Percentiles rank a stretch among this genome's conserved stretches.
Conservation (phyloP, 2,797 vertebrate species). For the Staurois parvus region DNA sequence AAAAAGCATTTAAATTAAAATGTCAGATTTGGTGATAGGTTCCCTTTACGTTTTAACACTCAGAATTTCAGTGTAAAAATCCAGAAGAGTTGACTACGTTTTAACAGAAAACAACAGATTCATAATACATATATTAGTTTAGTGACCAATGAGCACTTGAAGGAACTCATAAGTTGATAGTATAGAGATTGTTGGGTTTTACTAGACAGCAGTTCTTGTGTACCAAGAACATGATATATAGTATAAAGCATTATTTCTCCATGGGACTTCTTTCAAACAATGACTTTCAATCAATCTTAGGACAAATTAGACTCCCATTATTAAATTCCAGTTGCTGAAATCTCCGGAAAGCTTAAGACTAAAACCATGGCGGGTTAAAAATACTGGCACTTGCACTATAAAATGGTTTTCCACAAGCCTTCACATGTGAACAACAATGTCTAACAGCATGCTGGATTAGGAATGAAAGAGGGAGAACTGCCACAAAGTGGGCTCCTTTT, state of each 20-base stretch:
- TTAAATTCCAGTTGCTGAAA: not conserved
- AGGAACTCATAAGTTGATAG: too few species aligned
- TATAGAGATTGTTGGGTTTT: too few species aligned
- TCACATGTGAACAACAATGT: not conserved
- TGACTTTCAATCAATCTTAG: not conserved
- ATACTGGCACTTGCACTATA: slow-evolving; percentile 63
- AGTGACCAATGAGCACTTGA: too few species aligned
- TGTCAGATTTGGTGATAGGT: too few species aligned
- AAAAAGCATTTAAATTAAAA: too few species aligned
- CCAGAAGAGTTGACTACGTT: not conserved
- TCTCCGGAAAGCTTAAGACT: not conserved
- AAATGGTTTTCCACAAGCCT: not conserved
- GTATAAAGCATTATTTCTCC: not conserved
- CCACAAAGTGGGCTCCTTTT: slow-evolving; percentile 66
- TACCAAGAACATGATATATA: not conserved
- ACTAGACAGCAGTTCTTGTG: not conserved
- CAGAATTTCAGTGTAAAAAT: not conserved
- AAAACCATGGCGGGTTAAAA: slow-evolving; percentile 66
- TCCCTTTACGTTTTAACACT: too few species aligned
- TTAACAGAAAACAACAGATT: not conserved
- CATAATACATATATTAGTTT: too few species aligned
- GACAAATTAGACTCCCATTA: not conserved
- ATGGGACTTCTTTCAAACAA: not conserved
- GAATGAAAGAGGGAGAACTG: not conserved
- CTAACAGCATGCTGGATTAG: slow-evolving; percentile 4